These are phyloP conservation scores for rabbit (Oryctolagus cuniculus) DNA, from an alignment of 2,113 vertebrate species.

Conservation along the genomic window mOryCun1.1 NC_091435.1:156357501-156358000, in stretches of 20 bases:
- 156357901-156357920: neutral
- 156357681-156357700: neutral
- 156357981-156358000: neutral
- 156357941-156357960: neutral
- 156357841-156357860: neutral
- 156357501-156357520: too few relatives aligned
- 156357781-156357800: neutral
- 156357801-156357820: neutral
- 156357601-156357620: neutral
- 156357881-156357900: neutral
- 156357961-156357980: neutral
- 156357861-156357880: neutral
- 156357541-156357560: too few relatives aligned
- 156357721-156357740: neutral
- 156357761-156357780: neutral
- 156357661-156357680: neutral
- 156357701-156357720: neutral
- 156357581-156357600: neutral
- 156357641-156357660: neutral
- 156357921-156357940: too few relatives aligned
- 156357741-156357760: neutral
- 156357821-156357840: neutral
- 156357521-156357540: too few relatives aligned
- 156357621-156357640: neutral
- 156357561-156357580: too few relatives aligned